Percentiles rank a stretch among this genome's conserved stretches.
Evolutionary conservation across 2,113 vertebrate genomes (phyloP).

Genomic region (Anhinga rufa): DNA sequence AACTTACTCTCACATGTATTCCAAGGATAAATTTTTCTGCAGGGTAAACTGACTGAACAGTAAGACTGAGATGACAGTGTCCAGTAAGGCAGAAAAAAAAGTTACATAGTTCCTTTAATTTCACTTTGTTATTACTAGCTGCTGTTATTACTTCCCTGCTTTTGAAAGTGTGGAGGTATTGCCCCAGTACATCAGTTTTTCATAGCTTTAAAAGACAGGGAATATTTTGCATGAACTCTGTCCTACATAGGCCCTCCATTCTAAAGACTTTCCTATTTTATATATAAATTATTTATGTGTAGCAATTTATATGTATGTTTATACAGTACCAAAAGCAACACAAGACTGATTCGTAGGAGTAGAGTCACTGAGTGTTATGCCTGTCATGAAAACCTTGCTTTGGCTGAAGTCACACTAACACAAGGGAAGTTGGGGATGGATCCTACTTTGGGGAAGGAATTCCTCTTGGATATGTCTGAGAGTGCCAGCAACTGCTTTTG

Average conservation of each 20-base stretch:
- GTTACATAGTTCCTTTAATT: background rate
- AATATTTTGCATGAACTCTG: background rate
- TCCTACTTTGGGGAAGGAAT: background rate
- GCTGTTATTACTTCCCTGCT: background rate
- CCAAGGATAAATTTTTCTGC: background rate
- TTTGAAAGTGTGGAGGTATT: background rate
- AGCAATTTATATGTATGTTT: constrained; percentile 7
- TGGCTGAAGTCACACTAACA: background rate
- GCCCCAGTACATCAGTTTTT: background rate
- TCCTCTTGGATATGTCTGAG: background rate
- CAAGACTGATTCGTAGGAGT: background rate
- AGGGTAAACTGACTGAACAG: background rate
- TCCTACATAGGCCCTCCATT: background rate
- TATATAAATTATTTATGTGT: constrained; percentile 7
- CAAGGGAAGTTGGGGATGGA: background rate
- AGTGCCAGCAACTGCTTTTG: background rate
- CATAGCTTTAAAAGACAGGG: background rate
- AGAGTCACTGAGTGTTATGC: background rate
- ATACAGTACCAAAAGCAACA: background rate
- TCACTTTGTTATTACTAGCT: background rate
- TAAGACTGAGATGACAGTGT: background rate
- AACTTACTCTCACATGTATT: background rate
- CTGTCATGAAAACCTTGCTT: background rate
- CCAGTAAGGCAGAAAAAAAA: background rate
- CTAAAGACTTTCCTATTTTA: background rate